Conservation (phyloP, 2,888 invertebrate genomes). For the Celastrina argiolus region DNA sequence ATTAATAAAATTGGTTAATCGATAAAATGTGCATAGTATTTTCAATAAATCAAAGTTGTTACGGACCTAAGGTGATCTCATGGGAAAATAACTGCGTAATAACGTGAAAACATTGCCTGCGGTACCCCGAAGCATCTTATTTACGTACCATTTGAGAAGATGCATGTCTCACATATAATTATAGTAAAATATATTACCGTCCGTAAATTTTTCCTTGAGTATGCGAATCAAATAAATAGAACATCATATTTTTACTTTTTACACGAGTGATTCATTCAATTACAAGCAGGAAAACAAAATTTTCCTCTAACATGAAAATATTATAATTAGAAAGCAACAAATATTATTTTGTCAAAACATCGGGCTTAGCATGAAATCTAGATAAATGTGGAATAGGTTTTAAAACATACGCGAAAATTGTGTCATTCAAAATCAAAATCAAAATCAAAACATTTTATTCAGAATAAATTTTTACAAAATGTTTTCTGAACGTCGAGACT, state of each 20-base stretch:
- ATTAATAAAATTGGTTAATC: too few relatives aligned
- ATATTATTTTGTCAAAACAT: not conserved
- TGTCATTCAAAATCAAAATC: too few relatives aligned
- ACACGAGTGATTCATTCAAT: conserved; percentile 7
- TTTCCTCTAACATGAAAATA: not conserved
- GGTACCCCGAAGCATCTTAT: not conserved
- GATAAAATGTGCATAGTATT: too few relatives aligned
- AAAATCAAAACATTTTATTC: too few relatives aligned
- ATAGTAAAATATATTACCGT: conserved; percentile 21
- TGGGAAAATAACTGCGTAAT: too few relatives aligned
- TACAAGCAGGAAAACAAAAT: conserved; percentile 1
- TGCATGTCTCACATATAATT: conserved; percentile 51
- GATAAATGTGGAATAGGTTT: not conserved
- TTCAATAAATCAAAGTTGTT: too few relatives aligned
- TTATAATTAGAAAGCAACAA: not conserved
- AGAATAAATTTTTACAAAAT: too few relatives aligned
- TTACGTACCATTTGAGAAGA: conserved; percentile 46
- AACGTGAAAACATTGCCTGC: not conserved
- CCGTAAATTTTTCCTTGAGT: conserved; percentile 13
- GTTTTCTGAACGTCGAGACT: too few relatives aligned
- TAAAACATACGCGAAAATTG: too few relatives aligned
- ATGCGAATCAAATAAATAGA: conserved; percentile 11
- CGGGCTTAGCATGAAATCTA: not conserved
- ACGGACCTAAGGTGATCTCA: too few relatives aligned
- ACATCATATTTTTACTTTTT: conserved; percentile 1